Base-by-base conservation (phyloP, 2,797 vertebrate species). In the Typhlichthys subterraneus region DNA sequence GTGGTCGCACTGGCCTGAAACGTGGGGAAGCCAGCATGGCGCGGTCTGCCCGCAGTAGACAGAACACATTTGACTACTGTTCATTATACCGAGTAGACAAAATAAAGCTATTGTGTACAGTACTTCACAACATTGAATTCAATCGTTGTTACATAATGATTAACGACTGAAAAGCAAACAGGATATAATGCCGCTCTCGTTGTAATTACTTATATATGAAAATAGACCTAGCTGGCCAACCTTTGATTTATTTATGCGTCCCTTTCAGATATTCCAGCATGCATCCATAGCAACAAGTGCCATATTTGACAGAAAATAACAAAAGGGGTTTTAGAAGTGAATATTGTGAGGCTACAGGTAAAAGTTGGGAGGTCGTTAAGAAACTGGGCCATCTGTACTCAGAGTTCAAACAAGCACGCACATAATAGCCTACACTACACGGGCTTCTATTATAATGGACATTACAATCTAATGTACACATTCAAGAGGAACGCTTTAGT, bases 71-170 rank as follows among this genome's bases (percentile, higher is more conserved):
- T 72, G 77, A 82, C 85, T 87, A 82, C 79, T 79, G 69, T 33
- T 52, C 73, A 63, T 58, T 63, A 58, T 47, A 73, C 62, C 79
- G 65, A 81, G 33, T 38, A 38, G 81, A 85, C 71, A 89, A 85
- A 84, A 88, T 93, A 94, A 94, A 94, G 93, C 93, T 94, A 93
- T 93, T 80, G 91, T 88, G 83, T 92, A 92, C 91, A 94, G 92
- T 92, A 93, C 92, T 92, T 90, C 84, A 88, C 84, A 86, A 90
- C 82, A 82, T 76, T 80, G 80, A 83, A 87, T 79, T 80, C 88
- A 79, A 65, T 74, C 84, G 84, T 83, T 90, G 88, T 89, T 88
- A 88, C 63, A 87, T 79, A 73, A 79, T 72, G 82, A 88, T 86
- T 85, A 88, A 89, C 70, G 70, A 80, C 81, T 80, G 70, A 73